These are phyloP conservation scores for Parauchenoglanis punctatus DNA, from an alignment of 2,797 vertebrate genomes.

Conservation along the genomic window DNA sequence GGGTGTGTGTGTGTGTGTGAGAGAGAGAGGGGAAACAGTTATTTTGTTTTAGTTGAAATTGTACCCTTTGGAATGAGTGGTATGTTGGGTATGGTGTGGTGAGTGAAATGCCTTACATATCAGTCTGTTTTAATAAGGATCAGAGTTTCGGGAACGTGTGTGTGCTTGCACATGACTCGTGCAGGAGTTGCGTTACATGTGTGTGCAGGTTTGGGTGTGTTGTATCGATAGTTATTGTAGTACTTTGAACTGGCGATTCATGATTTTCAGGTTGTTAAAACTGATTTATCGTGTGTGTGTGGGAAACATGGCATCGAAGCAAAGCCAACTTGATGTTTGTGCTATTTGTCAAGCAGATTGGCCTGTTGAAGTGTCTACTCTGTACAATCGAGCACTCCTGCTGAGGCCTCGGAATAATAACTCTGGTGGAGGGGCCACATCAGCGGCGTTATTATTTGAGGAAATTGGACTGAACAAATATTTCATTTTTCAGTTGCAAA, in stretches of 20 bases:
- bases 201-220: conserved; percentile 53
- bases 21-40: background rate
- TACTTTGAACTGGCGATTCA: conserved; percentile 56
- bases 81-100: conserved; percentile 32
- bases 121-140: conserved; percentile 33
- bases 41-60: conserved; percentile 17
- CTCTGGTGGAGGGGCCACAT: conserved; percentile 29
- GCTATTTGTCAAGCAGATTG: conserved; percentile 44
- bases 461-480: conserved; percentile 41
- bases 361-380: conserved; percentile 45
- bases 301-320: conserved; percentile 22
- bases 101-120: background rate
- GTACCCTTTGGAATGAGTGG: conserved; percentile 28
- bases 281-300: conserved; percentile 21
- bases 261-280: conserved; percentile 59
- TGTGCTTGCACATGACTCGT: background rate
- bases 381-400: conserved; percentile 41
- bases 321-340: conserved; percentile 26
- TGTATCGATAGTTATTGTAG: conserved; percentile 60
- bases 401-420: conserved; percentile 42
- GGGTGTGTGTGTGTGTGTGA: background rate
- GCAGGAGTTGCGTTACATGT: background rate
- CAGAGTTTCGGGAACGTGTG: conserved; percentile 19
- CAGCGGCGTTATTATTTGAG: conserved; percentile 37
- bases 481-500: conserved; percentile 32